phyloP scores from a whole-genome alignment of 2,113 vertebrate genomes.

The Columbina picui region DNA sequence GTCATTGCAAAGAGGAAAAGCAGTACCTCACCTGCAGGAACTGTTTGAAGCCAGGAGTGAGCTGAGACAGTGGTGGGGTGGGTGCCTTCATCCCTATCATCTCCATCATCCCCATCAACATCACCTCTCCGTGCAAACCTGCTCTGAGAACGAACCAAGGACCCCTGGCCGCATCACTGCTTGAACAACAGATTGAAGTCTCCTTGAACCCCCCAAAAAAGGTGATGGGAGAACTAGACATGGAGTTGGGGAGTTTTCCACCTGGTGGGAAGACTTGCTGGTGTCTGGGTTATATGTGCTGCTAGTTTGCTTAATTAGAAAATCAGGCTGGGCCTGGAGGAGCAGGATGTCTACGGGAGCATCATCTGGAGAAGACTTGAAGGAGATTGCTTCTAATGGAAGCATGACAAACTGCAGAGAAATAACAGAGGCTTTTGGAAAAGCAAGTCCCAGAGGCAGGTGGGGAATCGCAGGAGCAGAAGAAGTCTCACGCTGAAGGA shows the following conservation, averaged over 20 bases:
- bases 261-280: neutral
- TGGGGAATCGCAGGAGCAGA: neutral
- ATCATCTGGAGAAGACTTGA: no score
- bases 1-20: neutral
- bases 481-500: neutral
- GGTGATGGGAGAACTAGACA: neutral
- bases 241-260: neutral
- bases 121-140: neutral
- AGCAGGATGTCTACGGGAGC: neutral
- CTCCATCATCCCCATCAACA: neutral
- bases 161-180: fast-evolving
- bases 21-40: neutral
- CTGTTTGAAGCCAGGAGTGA: neutral
- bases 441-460: neutral
- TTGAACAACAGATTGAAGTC: neutral
- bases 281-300: neutral
- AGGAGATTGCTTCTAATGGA: neutral
- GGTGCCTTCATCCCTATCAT: no score
- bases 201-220: neutral
- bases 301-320: neutral
- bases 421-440: neutral
- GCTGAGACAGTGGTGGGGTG: fast-evolving
- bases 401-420: neutral
- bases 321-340: neutral
- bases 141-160: no score